Evolutionary conservation across 2,113 vertebrate genomes (phyloP), one percentile per base, ranked within the genome.

Genomic region (Xiphorhynchus elegans): DNA sequence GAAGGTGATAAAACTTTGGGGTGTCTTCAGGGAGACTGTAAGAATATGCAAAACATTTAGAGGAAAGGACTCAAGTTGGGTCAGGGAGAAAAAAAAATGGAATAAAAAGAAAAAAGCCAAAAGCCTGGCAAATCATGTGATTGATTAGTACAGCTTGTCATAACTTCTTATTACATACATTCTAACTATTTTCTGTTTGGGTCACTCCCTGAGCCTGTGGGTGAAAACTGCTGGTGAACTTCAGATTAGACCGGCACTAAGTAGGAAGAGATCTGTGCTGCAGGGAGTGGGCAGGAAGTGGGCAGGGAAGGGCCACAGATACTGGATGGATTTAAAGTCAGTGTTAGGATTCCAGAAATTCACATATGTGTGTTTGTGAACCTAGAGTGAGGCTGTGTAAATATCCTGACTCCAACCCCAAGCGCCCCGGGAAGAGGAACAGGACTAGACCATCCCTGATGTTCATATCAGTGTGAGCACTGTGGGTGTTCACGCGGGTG

Each of bases 121-220:
- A 91, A 83, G 8, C 13, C 63, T 42, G 17, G 5, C 18, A 94
- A 79, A 76, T 28, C 11, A 60, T 26, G 31, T 29, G 6, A 20
- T 9, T 67, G 25, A 50, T 76, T 56, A 29, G 11, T 9, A 26
- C 13, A 64, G 17, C 9, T n/a, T 84, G 12, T 40, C 0, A 0
- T 50, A 84, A 44, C 6, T 62, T 84, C 2, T 3, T 62, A 11
- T 55, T 62, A 74, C 91, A 89, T 23, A 26, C 17, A n/a, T 75
- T 70, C 17, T 74, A 42, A 60, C 16, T 31, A 5, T 81, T 78
- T 66, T 82, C 19, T 82, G 7, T 67, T 60, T 35, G 11, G 15
- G 24, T 81, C 40, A 46, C 15, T 39, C 16, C 17, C 21, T 67
- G 16, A 66, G 7, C 11, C 20, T 25, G 7, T 39, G 35, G 17